Evolutionary conservation across 2,113 vertebrate genomes (phyloP).

Genomic region (Brachypteracias leptosomus): DNA sequence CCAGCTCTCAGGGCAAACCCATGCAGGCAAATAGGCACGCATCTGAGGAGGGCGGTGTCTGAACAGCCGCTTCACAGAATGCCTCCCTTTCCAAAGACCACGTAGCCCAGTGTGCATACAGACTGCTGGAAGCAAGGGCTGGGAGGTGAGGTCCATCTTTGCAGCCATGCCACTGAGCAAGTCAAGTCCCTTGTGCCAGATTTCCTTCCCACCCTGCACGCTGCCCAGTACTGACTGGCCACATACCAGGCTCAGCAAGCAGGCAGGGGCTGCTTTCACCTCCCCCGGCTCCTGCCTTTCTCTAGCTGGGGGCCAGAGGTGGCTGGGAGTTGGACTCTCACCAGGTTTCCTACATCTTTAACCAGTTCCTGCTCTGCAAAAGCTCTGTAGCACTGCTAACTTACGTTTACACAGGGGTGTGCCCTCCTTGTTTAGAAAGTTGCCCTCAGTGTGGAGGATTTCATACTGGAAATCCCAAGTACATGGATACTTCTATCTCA

Average conservation of each 20-base stretch:
- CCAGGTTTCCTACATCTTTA: background rate
- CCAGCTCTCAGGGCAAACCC: background rate
- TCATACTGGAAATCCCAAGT: background rate
- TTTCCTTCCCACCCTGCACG: background rate
- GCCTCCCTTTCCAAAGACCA: background rate
- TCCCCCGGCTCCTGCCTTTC: fast-evolving
- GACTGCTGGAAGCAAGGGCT: background rate
- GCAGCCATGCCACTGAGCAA: fast-evolving
- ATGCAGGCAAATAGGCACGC: fast-evolving
- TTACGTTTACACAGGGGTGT: background rate
- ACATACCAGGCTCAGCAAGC: background rate
- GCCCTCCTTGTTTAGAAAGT: background rate
- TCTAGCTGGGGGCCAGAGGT: no score
- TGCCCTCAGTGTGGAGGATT: fast-evolving
- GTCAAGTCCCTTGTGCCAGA: fast-evolving
- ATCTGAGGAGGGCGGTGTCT: background rate
- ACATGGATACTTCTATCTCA: background rate
- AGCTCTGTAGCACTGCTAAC: background rate
- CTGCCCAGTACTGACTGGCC: fast-evolving
- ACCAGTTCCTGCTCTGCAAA: background rate
- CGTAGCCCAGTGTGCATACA: fast-evolving
- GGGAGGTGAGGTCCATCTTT: background rate
- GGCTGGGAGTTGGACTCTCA: background rate
- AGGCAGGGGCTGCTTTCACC: background rate
- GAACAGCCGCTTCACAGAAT: no score